phyloP scores from a whole-genome alignment of 2,888 invertebrate species.

The Cepaea hortensis region DNA sequence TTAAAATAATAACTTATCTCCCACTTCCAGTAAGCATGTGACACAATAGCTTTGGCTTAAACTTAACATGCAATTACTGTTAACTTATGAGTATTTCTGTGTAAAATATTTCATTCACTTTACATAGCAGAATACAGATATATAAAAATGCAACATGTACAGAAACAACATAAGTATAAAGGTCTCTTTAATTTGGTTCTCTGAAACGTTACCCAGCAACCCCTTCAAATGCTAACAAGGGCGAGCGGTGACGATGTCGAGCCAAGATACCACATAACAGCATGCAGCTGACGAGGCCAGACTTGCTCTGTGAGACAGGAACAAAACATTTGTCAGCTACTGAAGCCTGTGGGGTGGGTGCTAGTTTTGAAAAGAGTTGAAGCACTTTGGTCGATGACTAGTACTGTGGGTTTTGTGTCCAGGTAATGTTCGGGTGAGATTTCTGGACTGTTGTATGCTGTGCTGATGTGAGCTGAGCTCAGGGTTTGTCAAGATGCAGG shows the following conservation, averaged over 20 bases:
- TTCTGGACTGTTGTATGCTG: constrained; percentile 39
- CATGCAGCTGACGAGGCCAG: constrained; percentile 37
- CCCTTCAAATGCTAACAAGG: constrained; percentile 45
- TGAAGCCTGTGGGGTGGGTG: constrained; percentile 20
- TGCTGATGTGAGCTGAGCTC: constrained; percentile 10
- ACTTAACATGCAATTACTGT: too few species aligned
- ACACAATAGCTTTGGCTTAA: too few species aligned
- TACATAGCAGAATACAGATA: neutral
- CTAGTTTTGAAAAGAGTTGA: constrained; percentile 9
- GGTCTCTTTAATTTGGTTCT: constrained; percentile 12
- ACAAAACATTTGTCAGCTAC: constrained; percentile 46
- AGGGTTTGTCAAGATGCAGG: constrained; percentile 24
- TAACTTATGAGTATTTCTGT: too few species aligned
- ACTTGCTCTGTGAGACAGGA: constrained; percentile 52
- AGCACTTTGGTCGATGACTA: constrained; percentile 21
- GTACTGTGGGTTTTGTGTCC: constrained; percentile 21
- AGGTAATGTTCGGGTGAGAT: constrained; percentile 17
- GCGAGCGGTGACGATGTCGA: constrained; percentile 30
- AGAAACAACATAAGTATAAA: neutral
- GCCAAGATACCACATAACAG: constrained; percentile 31
- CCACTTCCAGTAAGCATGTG: neutral
- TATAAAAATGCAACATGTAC: neutral
- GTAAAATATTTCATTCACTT: neutral
- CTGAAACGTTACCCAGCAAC: constrained; percentile 42
- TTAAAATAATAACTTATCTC: neutral